These are phyloP conservation scores for Trissoscelio sp. DNA, from an alignment of 2,888 invertebrate species.

Conservation along the genomic window DNA sequence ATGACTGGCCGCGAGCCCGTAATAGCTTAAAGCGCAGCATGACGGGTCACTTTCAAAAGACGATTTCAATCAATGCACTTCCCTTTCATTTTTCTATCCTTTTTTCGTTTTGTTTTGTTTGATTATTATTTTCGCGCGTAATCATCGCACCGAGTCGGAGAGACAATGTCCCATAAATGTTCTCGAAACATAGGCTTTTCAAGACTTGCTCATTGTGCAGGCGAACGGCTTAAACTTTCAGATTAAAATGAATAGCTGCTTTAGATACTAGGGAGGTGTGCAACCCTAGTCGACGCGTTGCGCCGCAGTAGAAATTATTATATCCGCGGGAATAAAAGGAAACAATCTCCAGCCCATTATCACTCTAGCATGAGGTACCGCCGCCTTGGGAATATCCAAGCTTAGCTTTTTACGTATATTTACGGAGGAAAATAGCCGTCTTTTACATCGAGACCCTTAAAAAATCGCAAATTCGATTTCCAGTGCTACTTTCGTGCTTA, in stretches of 20 bases:
- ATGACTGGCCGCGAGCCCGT: constrained; percentile 41
- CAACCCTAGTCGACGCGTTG: constrained; percentile 57
- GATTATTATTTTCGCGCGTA: constrained; percentile 38
- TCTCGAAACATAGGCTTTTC: constrained; percentile 71
- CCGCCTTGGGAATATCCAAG: constrained; percentile 58
- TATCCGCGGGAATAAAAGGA: constrained; percentile 77
- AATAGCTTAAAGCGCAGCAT: constrained; percentile 25
- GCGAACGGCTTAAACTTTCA: constrained; percentile 74
- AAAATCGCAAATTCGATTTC: constrained; percentile 21
- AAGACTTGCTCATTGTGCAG: constrained; percentile 64
- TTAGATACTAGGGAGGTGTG: constrained; percentile 60
- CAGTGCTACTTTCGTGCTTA: background rate
- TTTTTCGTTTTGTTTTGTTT: background rate
- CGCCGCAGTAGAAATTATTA: constrained; percentile 72
- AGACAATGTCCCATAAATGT: constrained; percentile 60
- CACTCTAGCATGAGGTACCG: constrained; percentile 72
- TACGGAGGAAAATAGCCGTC: constrained; percentile 27
- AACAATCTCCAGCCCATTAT: constrained; percentile 78
- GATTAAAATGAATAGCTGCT: constrained; percentile 77
- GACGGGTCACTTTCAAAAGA: constrained; percentile 46
- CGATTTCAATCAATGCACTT: constrained; percentile 34
- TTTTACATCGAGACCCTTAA: background rate
- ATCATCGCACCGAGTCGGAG: constrained; percentile 36
- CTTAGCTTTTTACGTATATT: constrained; percentile 57
- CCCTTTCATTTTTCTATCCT: background rate